Evolutionary conservation across 2,113 vertebrate species (phyloP), one percentile per base, ranked within the genome.

Genomic region (Brienomyrus brachyistius): DNA sequence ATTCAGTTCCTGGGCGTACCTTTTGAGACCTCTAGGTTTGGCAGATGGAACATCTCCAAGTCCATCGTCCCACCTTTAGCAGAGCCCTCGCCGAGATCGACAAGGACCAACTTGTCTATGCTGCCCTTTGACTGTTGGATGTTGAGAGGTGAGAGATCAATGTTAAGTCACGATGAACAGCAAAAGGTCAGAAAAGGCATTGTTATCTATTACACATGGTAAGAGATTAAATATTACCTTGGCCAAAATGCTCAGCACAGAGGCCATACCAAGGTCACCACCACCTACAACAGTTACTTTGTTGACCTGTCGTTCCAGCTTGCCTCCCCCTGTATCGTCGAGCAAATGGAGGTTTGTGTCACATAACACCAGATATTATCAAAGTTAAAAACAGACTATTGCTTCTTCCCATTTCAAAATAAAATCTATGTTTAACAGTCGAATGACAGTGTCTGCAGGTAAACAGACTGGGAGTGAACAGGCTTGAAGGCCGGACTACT

Each of bases 281-380:
- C 96, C 96, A 88, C 98, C 98, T 91, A 99, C 95, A 86, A 99
- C 95, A 1, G 98, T 97, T 83, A 99, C 95, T 95, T 99, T 98
- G 88, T 95, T 95, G 80, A 91, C 62, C 10, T 48, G 84, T 54
- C 92, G 92, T 89, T 94, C 90, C 0, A 92, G 94, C 90, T 89
- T 93, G 85, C 90, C 88, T 87, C 91, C 91, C 93, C 93, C 95
- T 95, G 48, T 77, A 43, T 1, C 84, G 27, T 51, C 5, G 6
- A 27, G 27, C 1, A 45, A 59, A 11, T 21, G 17, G 7, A n/a
- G 51, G 9, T 43, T 43, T 54, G 11, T 10, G 23, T 88, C 31
- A 45, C 19, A 83, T 10, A 83, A 88, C 2, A 21, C 45, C 31
- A 54, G 7, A 62, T 89, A 86, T 51, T 47, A 86, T 19, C 23